Conservation (phyloP, 1,140 invertebrate genomes). For the Drosophila rhopaloa region DNA sequence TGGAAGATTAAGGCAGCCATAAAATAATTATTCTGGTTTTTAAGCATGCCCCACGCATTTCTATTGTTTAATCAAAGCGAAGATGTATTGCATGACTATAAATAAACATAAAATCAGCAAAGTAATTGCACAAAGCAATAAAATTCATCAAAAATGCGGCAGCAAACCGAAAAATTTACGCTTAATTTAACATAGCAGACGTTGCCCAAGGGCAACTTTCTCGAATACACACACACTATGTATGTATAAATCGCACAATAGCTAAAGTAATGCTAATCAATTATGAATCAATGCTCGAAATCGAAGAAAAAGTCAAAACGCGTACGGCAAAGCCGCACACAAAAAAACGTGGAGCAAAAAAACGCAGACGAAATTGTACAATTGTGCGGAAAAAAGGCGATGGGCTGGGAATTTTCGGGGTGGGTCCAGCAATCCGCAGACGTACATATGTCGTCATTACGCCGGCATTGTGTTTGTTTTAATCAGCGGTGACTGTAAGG, state of each 20-base stretch:
- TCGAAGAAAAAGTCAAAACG: conserved; percentile 42
- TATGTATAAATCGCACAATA: conserved; percentile 67
- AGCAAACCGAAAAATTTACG: conserved; percentile 67
- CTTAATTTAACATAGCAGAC: conserved; percentile 71
- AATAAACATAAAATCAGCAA: conserved; percentile 57
- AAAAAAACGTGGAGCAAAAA: conserved; percentile 34
- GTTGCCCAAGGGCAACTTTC: conserved; percentile 38
- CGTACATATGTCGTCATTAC: conserved; percentile 81
- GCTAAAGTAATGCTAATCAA: conserved; percentile 82
- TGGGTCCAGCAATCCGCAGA: conserved; percentile 29
- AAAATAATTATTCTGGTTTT: not conserved
- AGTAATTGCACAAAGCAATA: conserved; percentile 70
- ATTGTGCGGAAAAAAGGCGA: conserved; percentile 74
- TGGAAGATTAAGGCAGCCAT: not conserved
- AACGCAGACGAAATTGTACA: conserved; percentile 73
- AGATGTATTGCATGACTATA: conserved; percentile 38
- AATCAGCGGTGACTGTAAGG: conserved; percentile 67
- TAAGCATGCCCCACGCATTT: conserved; percentile 29
- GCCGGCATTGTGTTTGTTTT: conserved; percentile 81
- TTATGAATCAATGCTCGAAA: conserved; percentile 77
- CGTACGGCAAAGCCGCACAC: conserved; percentile 21
- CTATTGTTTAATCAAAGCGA: conserved; percentile 46
- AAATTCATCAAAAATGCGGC: conserved; percentile 73
- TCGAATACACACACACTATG: not conserved
- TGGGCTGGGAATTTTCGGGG: conserved; percentile 9